Conservation (phyloP, 1,140 invertebrate species). For the Tetragonula clypearis region DNA sequence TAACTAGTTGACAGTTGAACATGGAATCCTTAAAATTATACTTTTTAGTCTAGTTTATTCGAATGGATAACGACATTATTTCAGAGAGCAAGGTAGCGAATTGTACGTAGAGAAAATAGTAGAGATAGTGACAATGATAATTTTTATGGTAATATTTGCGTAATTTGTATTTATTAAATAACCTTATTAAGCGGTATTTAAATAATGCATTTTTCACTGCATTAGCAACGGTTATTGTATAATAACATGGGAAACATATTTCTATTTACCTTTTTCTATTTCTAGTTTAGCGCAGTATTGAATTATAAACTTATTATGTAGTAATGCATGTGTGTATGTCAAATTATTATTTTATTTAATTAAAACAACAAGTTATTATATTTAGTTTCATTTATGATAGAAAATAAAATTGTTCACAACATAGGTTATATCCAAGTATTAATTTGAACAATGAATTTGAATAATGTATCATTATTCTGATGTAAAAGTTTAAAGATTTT, state of each 20-base stretch:
- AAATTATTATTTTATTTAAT: constrained; percentile 1
- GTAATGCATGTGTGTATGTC: not conserved
- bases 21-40: constrained; percentile 29
- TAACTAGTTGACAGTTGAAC: constrained; percentile 39
- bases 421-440: not conserved
- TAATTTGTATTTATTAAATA: constrained; percentile 44
- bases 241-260: constrained; percentile 1
- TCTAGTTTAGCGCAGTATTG: not conserved
- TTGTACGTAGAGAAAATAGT: constrained; percentile 1
- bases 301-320: not conserved
- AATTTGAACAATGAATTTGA: not conserved
- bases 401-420: constrained; percentile 1
- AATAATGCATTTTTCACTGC: constrained; percentile 26
- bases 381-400: not conserved
- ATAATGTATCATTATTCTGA: not conserved
- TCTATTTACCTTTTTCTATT: not conserved
- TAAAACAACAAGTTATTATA: not conserved
- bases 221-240: not conserved
- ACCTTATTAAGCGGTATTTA: constrained; percentile 23
- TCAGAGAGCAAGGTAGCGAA: not conserved
- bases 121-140: not conserved
- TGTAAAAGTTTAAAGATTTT: not conserved
- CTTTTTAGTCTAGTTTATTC: not conserved
- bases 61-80: not conserved
- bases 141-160: constrained; percentile 19